A percentile compares a stretch with the other conserved stretches of the same genome.
phyloP scores from a whole-genome alignment of 2,113 vertebrate genomes.

The Periophthalmodon schlosseri region DNA sequence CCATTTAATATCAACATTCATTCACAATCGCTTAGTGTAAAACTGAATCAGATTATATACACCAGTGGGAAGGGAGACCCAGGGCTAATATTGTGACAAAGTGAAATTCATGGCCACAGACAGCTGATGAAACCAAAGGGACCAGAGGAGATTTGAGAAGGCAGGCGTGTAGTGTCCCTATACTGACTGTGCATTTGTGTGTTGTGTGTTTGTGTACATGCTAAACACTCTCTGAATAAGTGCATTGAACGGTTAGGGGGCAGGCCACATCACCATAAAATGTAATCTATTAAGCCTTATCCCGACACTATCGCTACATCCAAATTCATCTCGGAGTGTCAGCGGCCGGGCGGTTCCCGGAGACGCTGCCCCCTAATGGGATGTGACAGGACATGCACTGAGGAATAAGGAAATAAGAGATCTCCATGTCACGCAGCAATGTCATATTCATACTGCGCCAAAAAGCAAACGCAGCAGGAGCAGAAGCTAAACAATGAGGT shows the following conservation, averaged over 20 bases:
- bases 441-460: conserved; percentile 46
- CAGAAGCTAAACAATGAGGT: conserved; percentile 15
- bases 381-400: conserved; percentile 63
- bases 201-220: conserved; percentile 13
- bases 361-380: conserved; percentile 59
- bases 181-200: conserved; percentile 33
- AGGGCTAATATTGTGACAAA: conserved; percentile 39
- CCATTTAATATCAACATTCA: not conserved
- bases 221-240: conserved; percentile 51
- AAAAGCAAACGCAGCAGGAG: conserved; percentile 21
- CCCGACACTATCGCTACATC: conserved; percentile 63
- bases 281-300: conserved; percentile 74
- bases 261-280: conserved; percentile 62
- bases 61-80: conserved; percentile 34
- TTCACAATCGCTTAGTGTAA: conserved; percentile 6
- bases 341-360: conserved; percentile 43
- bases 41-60: conserved; percentile 43
- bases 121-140: conserved; percentile 19
- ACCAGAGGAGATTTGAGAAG: conserved; percentile 38
- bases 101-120: conserved; percentile 19
- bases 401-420: conserved; percentile 62
- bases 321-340: conserved; percentile 69
- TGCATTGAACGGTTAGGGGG: conserved; percentile 54
- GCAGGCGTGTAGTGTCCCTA: conserved; percentile 33
- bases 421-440: conserved; percentile 52